Evolutionary conservation across 2,888 invertebrate species (phyloP).

Genomic region (Palloptera scutellata): DNA sequence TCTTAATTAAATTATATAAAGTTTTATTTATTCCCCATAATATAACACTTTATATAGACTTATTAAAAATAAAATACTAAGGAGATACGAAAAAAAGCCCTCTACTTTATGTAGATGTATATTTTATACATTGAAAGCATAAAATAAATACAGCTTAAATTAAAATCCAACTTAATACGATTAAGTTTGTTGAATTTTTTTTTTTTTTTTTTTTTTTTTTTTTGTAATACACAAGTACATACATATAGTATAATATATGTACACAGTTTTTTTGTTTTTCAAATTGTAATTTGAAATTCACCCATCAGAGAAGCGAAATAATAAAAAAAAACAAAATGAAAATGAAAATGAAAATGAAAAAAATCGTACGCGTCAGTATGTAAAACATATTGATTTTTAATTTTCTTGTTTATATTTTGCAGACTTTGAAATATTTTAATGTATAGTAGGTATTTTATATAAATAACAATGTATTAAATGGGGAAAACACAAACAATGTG

Average conservation of each 20-base stretch:
- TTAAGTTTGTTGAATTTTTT: slow-evolving; percentile 49
- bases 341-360: too few relatives aligned
- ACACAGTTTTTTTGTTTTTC: neutral
- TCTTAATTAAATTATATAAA: too few relatives aligned
- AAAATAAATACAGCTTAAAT: slow-evolving; percentile 30
- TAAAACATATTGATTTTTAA: slow-evolving; percentile 43
- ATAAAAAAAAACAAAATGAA: too few relatives aligned
- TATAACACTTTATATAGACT: too few relatives aligned
- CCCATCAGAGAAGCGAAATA: too few relatives aligned
- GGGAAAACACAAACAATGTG: too few relatives aligned
- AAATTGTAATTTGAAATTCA: too few relatives aligned
- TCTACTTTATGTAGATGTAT: too few relatives aligned
- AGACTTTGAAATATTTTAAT: slow-evolving; percentile 22
- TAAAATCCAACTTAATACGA: slow-evolving; percentile 59
- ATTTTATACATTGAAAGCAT: too few relatives aligned
- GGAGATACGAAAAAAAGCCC: too few relatives aligned
- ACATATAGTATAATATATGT: neutral
- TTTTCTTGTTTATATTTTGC: slow-evolving; percentile 44
- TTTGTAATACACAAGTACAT: neutral
- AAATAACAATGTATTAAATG: slow-evolving; percentile 7
- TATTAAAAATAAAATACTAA: too few relatives aligned
- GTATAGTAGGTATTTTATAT: neutral
- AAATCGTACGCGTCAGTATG: neutral
- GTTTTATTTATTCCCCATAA: too few relatives aligned
- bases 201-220: slow-evolving; percentile 6